Conservation (phyloP, 2,888 invertebrate genomes). For the Amitus sp. region DNA sequence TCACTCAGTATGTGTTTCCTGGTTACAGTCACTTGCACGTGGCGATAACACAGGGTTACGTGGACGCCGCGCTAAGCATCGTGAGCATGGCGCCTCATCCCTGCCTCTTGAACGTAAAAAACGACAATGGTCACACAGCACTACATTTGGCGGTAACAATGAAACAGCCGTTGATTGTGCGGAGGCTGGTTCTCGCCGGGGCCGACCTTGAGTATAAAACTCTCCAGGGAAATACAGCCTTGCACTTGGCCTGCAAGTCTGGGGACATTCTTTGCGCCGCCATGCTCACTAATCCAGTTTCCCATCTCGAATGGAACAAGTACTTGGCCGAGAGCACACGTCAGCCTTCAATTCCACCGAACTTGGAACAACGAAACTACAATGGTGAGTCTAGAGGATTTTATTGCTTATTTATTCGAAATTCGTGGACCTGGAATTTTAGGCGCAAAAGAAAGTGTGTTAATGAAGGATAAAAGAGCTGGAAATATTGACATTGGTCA, state of each 20-base stretch:
- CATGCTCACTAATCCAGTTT: constrained; percentile 77
- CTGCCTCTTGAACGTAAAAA: constrained; percentile 80
- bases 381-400: constrained; percentile 75
- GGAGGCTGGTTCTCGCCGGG: constrained; percentile 84
- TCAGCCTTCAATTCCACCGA: constrained; percentile 68
- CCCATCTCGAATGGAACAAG: constrained; percentile 63
- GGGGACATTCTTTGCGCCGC: constrained; percentile 78
- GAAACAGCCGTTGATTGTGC: constrained; percentile 77
- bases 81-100: constrained; percentile 76
- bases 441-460: no score
- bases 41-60: not conserved
- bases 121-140: constrained; percentile 83
- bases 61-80: not conserved
- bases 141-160: constrained; percentile 88
- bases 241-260: constrained; percentile 82
- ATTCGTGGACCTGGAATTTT: no score
- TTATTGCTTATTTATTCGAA: no score
- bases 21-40: not conserved
- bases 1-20: no score
- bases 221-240: constrained; percentile 82
- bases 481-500: no score
- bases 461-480: no score
- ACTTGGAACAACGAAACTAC: constrained; percentile 85
- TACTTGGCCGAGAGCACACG: constrained; percentile 36
- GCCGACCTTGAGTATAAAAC: constrained; percentile 73